A percentile compares a stretch with the other conserved stretches of the same genome.
These are phyloP conservation scores for Sus cebifrons DNA, from an alignment of 2,797 vertebrate genomes.

Conservation along the genomic window DNA sequence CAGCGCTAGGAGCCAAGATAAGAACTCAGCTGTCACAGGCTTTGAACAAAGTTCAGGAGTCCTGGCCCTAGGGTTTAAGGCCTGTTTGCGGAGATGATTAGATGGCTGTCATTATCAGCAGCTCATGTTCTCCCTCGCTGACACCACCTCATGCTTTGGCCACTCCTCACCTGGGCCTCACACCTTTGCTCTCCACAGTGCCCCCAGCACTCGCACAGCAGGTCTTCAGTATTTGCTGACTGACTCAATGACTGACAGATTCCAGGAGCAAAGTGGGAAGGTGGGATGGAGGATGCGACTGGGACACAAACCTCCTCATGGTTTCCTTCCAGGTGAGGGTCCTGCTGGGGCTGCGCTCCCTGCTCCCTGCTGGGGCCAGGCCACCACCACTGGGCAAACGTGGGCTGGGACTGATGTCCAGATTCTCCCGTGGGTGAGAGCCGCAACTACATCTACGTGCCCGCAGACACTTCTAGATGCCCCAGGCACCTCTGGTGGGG, in stretches of 20 bases:
- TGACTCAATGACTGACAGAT: background rate
- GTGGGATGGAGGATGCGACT: background rate
- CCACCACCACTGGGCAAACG: background rate
- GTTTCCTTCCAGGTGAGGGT: background rate
- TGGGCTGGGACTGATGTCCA: background rate
- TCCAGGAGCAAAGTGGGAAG: background rate
- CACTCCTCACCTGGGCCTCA: background rate
- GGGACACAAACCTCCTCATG: background rate
- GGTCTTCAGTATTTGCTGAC: background rate
- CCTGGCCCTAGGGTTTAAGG: background rate
- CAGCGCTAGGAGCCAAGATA: background rate
- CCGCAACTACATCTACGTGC: rapidly evolving
- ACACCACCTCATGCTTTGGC: background rate
- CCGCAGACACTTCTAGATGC: background rate
- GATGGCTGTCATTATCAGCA: background rate
- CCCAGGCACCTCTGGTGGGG: rapidly evolving
- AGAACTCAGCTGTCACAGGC: background rate
- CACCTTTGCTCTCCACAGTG: background rate
- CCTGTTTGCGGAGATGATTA: background rate
- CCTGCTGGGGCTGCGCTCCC: background rate
- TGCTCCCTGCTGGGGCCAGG: background rate
- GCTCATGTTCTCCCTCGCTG: background rate
- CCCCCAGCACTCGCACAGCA: rapidly evolving
- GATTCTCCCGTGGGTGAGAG: background rate
- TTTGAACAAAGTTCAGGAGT: constrained; percentile 42